Conservation (phyloP, 92 coral and sea anemone species). For the Paragorgia papillata region DNA sequence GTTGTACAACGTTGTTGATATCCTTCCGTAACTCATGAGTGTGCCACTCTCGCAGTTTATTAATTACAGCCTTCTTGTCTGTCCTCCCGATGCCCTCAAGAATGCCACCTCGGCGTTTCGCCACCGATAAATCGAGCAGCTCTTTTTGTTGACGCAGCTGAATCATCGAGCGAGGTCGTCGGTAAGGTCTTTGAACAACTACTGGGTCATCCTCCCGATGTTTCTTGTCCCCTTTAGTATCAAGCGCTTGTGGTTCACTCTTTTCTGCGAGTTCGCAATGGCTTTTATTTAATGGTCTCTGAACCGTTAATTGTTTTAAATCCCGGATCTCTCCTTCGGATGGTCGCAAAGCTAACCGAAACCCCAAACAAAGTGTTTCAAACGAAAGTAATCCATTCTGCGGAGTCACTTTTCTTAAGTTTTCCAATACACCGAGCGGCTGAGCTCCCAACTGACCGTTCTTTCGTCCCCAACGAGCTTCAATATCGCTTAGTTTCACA, state of each 20-base stretch:
- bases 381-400: slow-evolving; percentile 80
- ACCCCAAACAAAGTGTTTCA: slow-evolving; percentile 81
- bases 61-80: slow-evolving; percentile 61
- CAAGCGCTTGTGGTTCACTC: too few relatives aligned
- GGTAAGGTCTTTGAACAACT: not conserved
- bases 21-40: slow-evolving; percentile 39
- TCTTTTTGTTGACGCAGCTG: slow-evolving; percentile 58
- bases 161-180: slow-evolving; percentile 61
- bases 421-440: slow-evolving; percentile 71
- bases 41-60: slow-evolving; percentile 65
- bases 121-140: slow-evolving; percentile 35
- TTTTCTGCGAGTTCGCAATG: not conserved
- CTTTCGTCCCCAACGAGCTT: slow-evolving; percentile 72
- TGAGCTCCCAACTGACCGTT: slow-evolving; percentile 44
- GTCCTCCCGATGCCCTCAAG: slow-evolving; percentile 36
- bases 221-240: not conserved
- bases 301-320: not conserved
- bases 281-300: not conserved
- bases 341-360: slow-evolving; percentile 70
- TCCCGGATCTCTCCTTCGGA: not conserved
- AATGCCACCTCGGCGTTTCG: slow-evolving; percentile 31
- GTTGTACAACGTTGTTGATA: not conserved
- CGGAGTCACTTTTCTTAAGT: slow-evolving; percentile 73
- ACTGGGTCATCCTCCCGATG: not conserved
- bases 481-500: slow-evolving; percentile 79